Conservation (phyloP, 2,888 invertebrate species). For the Coenonympha arcania region DNA sequence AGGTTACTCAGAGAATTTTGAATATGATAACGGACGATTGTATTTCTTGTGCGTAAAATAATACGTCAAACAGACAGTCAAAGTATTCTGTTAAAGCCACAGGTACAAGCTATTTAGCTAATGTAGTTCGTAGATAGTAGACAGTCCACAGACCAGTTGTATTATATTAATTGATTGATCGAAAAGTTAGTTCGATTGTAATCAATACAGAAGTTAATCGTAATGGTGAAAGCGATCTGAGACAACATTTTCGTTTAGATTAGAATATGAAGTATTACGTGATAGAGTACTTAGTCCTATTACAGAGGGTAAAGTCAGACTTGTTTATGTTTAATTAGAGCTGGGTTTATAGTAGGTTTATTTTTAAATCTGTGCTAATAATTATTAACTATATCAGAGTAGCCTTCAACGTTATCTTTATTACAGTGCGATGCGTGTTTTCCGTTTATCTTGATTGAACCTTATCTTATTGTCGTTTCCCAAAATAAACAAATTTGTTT, state of each 20-base stretch:
- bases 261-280: neutral
- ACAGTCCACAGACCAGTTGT: neutral
- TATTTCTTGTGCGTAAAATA: no score
- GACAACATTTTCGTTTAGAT: neutral
- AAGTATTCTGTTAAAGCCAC: neutral
- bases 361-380: no score
- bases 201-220: neutral
- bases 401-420: conserved; percentile 25
- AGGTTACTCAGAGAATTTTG: no score
- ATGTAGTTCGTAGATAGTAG: no score
- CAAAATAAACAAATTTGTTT: conserved; percentile 14
- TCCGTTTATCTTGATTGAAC: conserved; percentile 28
- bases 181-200: neutral
- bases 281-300: no score
- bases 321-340: no score
- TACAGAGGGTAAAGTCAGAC: no score
- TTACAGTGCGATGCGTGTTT: conserved; percentile 20
- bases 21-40: no score
- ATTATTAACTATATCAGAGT: no score
- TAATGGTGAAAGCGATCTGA: neutral
- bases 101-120: neutral
- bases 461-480: conserved; percentile 33
- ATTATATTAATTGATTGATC: neutral
- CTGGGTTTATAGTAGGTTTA: no score
- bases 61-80: no score